phyloP scores from a whole-genome alignment of 2,888 invertebrate genomes.

The Drosophila formosana region DNA sequence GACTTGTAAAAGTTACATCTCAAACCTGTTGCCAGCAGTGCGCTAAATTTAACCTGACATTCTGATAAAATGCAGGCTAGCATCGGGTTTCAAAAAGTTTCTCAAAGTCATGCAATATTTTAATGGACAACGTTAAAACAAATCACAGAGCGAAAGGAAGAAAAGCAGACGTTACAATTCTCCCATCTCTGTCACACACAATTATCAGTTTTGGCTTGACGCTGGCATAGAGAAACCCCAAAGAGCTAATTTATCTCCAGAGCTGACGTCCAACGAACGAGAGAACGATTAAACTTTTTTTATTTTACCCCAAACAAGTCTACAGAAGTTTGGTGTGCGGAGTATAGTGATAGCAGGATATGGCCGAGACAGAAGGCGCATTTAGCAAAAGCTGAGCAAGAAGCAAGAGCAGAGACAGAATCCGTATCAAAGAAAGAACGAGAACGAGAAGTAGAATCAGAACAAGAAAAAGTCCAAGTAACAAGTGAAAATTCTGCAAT shows the following conservation, averaged over 20 bases:
- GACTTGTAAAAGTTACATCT: too few species aligned
- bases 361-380: constrained; percentile 33
- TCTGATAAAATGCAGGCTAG: not conserved
- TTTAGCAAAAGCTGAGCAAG: constrained; percentile 1
- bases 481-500: constrained; percentile 56
- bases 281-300: constrained; percentile 44
- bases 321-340: constrained; percentile 34
- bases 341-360: constrained; percentile 7
- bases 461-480: constrained; percentile 7
- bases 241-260: constrained; percentile 54
- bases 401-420: not conserved
- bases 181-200: constrained; percentile 30
- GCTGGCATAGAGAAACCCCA: constrained; percentile 27
- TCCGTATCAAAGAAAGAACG: too few species aligned
- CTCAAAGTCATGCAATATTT: constrained; percentile 7
- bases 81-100: not conserved
- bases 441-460: not conserved
- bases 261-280: constrained; percentile 29
- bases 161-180: not conserved
- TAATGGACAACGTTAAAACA: constrained; percentile 4
- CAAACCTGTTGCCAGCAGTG: not conserved
- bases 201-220: constrained; percentile 44
- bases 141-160: not conserved
- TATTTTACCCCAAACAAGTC: constrained; percentile 29
- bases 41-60: not conserved